Base-by-base conservation (phyloP, 2,888 invertebrate species). In the Heliconius sara region DNA sequence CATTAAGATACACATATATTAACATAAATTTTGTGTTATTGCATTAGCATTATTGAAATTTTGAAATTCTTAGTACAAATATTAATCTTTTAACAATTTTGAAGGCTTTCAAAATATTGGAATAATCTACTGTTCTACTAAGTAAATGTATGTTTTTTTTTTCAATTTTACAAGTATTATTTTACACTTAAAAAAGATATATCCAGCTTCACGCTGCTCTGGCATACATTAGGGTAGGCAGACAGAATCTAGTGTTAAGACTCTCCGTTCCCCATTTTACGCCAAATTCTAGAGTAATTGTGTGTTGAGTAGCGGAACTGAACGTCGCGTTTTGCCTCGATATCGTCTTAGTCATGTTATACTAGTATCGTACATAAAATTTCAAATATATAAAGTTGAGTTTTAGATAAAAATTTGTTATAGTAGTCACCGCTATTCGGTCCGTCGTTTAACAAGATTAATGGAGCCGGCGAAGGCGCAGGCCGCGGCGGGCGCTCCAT, bases 361-460 rank as follows among this genome's bases (percentile, higher is more conserved):
- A 52, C 52, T 52, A 19, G 6, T 52, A 52, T 52, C 52, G 30
- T 30, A 72, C 6, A 10, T 30, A 57, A 73, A 22, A 13, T n/a
- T 57, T 13, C 7, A 57, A 30, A 72, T 30, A 13, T n/a, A 60
- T n/a, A n/a, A 25, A 43, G 43, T 75, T 27, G 16, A 60, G n/a
- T 60, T 60, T 60, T n/a, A 60, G 65, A 39, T 60, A 39, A 34
- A 74, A 75, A 75, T 47, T 75, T 65, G 75, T 66, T 22, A 75
- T 30, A 75, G 9, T 19, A 60, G 63, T 47, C 27, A 30, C 43
- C 25, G 25, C 75, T 43, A n/a, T 10, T 27, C 43, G 16, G 30
- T n/a, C 39, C 63, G 66, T 72, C 60, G 67, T 19, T 52, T 63
- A 65, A 66, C 25, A 79, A 75, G 79, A 79, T 79, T 75, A 75